A percentile compares a stretch with the other conserved stretches of the same genome.
Conservation (phyloP, 2,113 vertebrate species). For the Urocitellus parryii region DNA sequence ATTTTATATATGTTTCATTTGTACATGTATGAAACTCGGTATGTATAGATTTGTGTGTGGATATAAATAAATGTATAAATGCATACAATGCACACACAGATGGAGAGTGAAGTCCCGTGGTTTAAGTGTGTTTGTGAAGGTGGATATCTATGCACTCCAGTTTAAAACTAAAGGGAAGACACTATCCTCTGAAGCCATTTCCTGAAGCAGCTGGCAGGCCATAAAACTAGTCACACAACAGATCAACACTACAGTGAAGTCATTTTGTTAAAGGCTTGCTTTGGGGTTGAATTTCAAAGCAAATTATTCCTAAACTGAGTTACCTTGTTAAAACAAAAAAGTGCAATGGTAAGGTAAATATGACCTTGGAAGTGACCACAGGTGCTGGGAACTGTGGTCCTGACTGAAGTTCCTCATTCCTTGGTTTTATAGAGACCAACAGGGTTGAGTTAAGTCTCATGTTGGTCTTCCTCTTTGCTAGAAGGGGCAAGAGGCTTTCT, state of each 20-base stretch:
- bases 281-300: constrained; percentile 24
- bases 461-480: background rate
- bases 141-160: background rate
- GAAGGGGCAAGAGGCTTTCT: background rate
- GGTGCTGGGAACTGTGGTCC: background rate
- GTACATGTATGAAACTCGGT: background rate
- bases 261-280: background rate
- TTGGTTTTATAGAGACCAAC: background rate
- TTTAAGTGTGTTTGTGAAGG: background rate
- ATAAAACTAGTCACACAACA: background rate
- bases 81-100: background rate
- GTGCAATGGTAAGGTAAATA: background rate
- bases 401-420: background rate
- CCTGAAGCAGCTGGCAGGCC: background rate
- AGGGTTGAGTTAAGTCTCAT: background rate
- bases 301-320: background rate
- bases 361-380: background rate
- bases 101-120: background rate
- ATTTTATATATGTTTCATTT: background rate
- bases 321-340: background rate
- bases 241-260: background rate
- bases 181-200: background rate
- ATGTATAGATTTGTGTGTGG: background rate
- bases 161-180: background rate
- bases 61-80: background rate